Evolutionary conservation across 2,113 vertebrate genomes (phyloP), one percentile per base, ranked within the genome.

Genomic region (Cacatua alba): DNA sequence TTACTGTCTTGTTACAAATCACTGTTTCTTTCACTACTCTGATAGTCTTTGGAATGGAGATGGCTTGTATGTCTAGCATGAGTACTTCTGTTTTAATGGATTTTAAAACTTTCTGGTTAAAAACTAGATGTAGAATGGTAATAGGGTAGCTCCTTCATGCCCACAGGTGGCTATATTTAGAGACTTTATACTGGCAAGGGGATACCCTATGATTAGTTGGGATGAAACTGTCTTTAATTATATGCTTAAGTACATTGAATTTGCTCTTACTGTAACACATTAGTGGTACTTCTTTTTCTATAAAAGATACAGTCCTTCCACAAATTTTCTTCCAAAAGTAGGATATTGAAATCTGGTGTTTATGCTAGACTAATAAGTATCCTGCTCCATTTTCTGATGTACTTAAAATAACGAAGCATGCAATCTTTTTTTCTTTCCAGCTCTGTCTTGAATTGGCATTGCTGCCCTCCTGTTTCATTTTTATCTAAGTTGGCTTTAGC

Each of bases 61-160:
- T 98, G 96, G 97, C 98, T 98, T 98, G 97, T 98, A 93, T 98
- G 98, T 98, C 98, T 98, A 98, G 98, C 97, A 96, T 95, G 92
- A 95, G 87, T 94, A 96, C 88, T 97, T 79, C 59, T 95, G 43
- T 77, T 88, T 91, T 78, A 82, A 92, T 86, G 57, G 60, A 75
- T 89, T 96, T 92, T 57, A 86, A 96, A 95, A 95, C 72, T 60
- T 74, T 74, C 28, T 55, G 18, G 51, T 57, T 62, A 69, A 96
- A 92, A 92, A 85, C 33, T 84, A 94, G 93, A 86, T 31, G 20
- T 65, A 79, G 90, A 84, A 75, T 76, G 82, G 29, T 41, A 82
- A 72, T 39, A 85, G 82, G 84, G 81, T 90, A 79, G 89, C 91
- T 96, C 60, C 94, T 92, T 77, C 6, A 1, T 94, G 94, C 74